Evolutionary conservation across 2,113 vertebrate species (phyloP).

Genomic region (Apistogramma diplotaenia): DNA sequence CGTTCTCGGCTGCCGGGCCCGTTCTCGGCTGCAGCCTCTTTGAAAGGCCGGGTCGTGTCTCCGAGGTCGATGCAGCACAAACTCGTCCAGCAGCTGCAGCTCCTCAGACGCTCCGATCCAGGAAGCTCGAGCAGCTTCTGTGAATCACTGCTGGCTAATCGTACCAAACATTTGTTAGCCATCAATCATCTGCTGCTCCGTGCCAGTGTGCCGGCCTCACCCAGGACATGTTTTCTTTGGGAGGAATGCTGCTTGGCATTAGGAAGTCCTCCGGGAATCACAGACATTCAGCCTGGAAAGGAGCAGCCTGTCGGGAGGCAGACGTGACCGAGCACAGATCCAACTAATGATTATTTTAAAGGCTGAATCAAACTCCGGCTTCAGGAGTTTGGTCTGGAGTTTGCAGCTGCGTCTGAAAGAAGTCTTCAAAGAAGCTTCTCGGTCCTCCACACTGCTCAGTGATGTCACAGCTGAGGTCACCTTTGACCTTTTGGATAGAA

Average conservation of each 20-base stretch:
- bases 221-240: not conserved
- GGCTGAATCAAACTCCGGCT: not conserved
- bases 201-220: not conserved
- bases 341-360: fast-evolving
- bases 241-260: not conserved
- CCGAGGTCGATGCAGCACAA: not conserved
- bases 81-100: not conserved
- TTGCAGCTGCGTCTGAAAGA: too few species aligned
- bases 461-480: too few species aligned
- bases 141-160: not conserved
- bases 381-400: not conserved
- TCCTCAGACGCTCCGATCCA: not conserved
- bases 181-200: slow-evolving; percentile 35
- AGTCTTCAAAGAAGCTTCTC: too few species aligned
- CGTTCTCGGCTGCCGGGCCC: not conserved
- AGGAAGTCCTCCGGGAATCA: not conserved
- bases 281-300: not conserved
- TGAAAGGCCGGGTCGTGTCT: not conserved
- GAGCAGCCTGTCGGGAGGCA: not conserved
- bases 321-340: not conserved
- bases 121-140: not conserved
- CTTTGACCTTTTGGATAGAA: too few species aligned
- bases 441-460: too few species aligned
- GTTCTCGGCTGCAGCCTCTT: not conserved
- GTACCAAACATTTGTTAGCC: slow-evolving; percentile 36